Base-by-base conservation (phyloP, 2,113 vertebrate genomes). In the Syngnathus scovelli region DNA sequence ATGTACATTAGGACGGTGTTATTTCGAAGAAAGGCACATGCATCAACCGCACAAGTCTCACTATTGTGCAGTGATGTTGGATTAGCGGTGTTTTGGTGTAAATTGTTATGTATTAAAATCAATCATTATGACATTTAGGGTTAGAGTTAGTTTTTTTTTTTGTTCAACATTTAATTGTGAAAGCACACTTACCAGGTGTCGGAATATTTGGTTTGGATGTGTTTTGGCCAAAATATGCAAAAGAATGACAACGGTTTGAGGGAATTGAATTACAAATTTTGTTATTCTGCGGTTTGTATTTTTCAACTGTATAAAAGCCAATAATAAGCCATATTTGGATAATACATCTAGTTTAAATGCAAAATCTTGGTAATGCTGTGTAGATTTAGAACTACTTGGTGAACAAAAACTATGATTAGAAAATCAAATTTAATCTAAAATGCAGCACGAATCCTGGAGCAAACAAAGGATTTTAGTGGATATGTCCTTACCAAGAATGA, bases 1-100 rank as follows among this genome's bases (percentile, higher is more conserved):
- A 51, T 58, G 51, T 58, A 54, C 41, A 41, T 71, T 65, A 27
- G 54, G 64, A 64, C 64, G 0, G 59, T 76, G 77, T 69, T 2
- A 64, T 74, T 60, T 71, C 44, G 46, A 23, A 41, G 46, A 18
- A 2, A 1, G 61, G 72, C 68, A 58, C 4, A 19, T 63, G 27
- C 37, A 72, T 76, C 16, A 64, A 54, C 19, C 48, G 55, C 52
- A 19, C 49, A 12, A 16, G 13, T 2, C 23, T 65, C 66, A 41
- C 18, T 18, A 39, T 3, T 11, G 41, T 49, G 43, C 21, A 16
- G 43, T 44, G 6, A 44, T 62, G 61, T 44, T n/a, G 16, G 19
- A 49, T 72, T 58, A 58, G 55, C 8, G 55, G 6, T 37, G 27
- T 36, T 15, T n/a, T 51, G 39, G 8, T 61, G 68, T 36, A 7